Percentiles rank a stretch among this genome's conserved stretches.
Evolutionary conservation across 2,888 invertebrate species (phyloP).

Genomic region (Autographa gamma): DNA sequence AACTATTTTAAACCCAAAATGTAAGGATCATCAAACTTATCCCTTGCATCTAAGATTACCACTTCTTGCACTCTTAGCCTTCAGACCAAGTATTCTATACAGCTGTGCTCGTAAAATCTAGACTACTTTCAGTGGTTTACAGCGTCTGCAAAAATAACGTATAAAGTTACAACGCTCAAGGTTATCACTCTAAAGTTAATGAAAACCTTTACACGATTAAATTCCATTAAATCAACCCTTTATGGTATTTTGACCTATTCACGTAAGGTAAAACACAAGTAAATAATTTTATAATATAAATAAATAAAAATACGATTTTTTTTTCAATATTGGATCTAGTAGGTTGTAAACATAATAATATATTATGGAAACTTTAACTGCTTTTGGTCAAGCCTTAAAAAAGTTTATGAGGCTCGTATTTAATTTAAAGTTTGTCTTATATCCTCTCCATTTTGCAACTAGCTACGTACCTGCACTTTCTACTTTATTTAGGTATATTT

Average conservation of each 20-base stretch:
- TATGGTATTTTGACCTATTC: background rate
- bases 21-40: background rate
- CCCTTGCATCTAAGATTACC: background rate
- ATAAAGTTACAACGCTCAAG: background rate
- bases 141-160: slow-evolving; percentile 1
- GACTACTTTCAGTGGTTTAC: background rate
- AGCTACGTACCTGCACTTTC: background rate
- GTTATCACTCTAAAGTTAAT: background rate
- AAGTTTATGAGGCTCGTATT: background rate
- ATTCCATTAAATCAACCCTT: background rate
- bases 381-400: too few relatives aligned
- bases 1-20: too few relatives aligned
- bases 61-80: background rate
- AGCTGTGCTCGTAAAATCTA: slow-evolving; percentile 1
- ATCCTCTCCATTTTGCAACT: background rate
- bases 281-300: background rate
- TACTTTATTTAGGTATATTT: too few relatives aligned
- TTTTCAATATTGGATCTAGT: background rate
- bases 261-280: background rate
- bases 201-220: background rate
- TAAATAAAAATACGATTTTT: background rate
- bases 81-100: background rate
- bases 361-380: too few relatives aligned
- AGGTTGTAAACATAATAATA: too few relatives aligned
- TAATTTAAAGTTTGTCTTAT: background rate